phyloP scores from a whole-genome alignment of 2,113 vertebrate genomes.

The Setophaga coronata region DNA sequence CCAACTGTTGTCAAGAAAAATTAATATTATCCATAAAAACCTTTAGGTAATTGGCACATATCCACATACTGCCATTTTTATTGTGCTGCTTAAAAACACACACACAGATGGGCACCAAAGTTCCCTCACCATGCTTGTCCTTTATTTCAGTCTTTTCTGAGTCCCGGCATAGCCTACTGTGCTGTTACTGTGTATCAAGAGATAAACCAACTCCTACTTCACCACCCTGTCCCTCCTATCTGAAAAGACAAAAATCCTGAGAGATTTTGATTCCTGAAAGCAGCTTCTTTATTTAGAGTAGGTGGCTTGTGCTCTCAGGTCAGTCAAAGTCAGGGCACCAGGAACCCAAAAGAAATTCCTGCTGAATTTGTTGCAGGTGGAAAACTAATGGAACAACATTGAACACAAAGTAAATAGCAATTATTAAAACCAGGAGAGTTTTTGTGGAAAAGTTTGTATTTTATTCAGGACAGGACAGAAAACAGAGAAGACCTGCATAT shows the following conservation, averaged over 20 bases:
- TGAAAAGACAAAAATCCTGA: background rate
- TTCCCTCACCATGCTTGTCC: background rate
- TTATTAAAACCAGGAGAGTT: constrained; percentile 22
- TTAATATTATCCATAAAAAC: background rate
- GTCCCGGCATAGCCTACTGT: background rate
- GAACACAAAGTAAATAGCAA: background rate
- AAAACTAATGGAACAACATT: background rate
- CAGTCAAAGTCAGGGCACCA: background rate
- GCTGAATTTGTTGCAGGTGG: background rate
- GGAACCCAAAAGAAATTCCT: background rate
- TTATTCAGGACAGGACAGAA: background rate
- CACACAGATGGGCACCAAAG: background rate
- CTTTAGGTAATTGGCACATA: background rate
- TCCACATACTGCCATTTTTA: background rate
- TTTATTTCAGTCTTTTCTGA: background rate
- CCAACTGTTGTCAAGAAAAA: background rate
- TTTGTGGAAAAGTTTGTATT: background rate
- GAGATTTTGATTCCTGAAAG: background rate
- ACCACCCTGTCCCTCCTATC: background rate
- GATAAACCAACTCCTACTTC: background rate
- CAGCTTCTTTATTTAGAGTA: background rate
- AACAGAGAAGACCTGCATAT: background rate
- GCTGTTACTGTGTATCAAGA: background rate
- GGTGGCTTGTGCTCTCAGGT: background rate
- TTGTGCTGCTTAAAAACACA: background rate